These are phyloP conservation scores for Sebastes kiyomatsui DNA, from an alignment of 2,797 vertebrate genomes.

Conservation along the genomic window DNA sequence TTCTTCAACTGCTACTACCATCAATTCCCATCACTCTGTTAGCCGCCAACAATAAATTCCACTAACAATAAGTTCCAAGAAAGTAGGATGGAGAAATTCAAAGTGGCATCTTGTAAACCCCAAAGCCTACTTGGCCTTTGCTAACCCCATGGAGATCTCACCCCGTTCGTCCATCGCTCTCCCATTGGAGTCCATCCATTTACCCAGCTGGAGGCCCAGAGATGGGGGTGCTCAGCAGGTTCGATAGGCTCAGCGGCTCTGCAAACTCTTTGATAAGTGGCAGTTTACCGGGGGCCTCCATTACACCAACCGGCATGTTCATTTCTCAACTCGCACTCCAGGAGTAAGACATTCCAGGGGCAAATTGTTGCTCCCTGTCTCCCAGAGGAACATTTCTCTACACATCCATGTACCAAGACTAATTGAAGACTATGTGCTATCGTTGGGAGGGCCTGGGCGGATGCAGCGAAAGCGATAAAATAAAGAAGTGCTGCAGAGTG, in stretches of 20 bases:
- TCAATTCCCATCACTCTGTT: not conserved
- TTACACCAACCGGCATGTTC: conserved; percentile 60
- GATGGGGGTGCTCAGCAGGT: conserved; percentile 49
- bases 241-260: conserved; percentile 12
- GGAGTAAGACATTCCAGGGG: conserved; percentile 61
- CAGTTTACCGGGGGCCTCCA: conserved; percentile 61
- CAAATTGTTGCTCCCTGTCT: conserved; percentile 55
- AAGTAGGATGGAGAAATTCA: not conserved
- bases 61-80: not conserved
- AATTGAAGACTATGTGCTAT: conserved; percentile 67
- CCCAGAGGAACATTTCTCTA: conserved; percentile 52
- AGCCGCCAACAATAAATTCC: not conserved
- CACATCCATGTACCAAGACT: conserved; percentile 63
- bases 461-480: conserved; percentile 65
- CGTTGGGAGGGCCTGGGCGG: conserved; percentile 57
- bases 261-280: conserved; percentile 52
- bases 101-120: conserved; percentile 32
- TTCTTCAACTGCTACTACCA: not conserved
- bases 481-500: conserved; percentile 67
- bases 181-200: conserved; percentile 70
- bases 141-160: conserved; percentile 29
- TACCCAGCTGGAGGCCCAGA: conserved; percentile 76
- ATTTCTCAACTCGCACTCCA: conserved; percentile 63
- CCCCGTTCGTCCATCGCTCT: conserved; percentile 45
- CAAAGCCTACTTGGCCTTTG: conserved; percentile 44